Evolutionary conservation across 2,797 vertebrate species (phyloP).

Genomic region (Craterocephalus amniculus): DNA sequence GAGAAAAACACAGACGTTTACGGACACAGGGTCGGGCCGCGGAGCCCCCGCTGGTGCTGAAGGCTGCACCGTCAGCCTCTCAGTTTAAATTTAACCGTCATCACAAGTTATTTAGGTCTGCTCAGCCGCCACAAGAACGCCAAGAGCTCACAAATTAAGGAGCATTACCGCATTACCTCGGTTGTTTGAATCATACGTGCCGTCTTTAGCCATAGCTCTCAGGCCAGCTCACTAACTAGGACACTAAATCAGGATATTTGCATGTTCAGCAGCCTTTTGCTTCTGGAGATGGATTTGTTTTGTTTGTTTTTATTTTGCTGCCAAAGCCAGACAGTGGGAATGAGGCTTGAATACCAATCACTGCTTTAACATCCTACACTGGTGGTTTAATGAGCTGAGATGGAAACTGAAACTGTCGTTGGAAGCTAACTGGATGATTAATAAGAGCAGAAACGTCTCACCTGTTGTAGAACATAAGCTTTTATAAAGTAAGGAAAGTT

Average conservation of each 20-base stretch:
- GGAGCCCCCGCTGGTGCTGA: conserved; percentile 70
- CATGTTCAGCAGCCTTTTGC: conserved; percentile 57
- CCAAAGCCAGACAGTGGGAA: conserved; percentile 3
- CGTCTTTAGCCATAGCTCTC: conserved; percentile 67
- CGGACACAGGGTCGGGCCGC: conserved; percentile 78
- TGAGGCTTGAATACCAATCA: conserved; percentile 45
- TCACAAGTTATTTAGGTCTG: conserved; percentile 63
- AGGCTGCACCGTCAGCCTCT: conserved; percentile 53
- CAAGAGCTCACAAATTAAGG: conserved; percentile 49
- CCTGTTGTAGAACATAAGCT: neutral
- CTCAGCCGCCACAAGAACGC: conserved; percentile 50
- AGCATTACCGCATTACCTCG: conserved; percentile 76
- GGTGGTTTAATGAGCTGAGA: conserved; percentile 37
- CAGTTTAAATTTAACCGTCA: conserved; percentile 66
- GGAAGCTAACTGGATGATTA: conserved; percentile 17
- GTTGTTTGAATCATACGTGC: conserved; percentile 62
- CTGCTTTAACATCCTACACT: conserved; percentile 48
- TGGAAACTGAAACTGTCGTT: conserved; percentile 24
- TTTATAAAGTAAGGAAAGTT: conserved; percentile 37
- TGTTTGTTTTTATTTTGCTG: neutral
- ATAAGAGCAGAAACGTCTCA: conserved; percentile 1
- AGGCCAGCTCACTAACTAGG: conserved; percentile 63
- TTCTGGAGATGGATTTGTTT: conserved; percentile 38
- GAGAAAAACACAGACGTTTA: conserved; percentile 56
- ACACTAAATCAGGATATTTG: conserved; percentile 65